Percentiles rank a stretch among this genome's conserved stretches.
Conservation (phyloP, 1,140 invertebrate species). For the Pectinophora gossypiella region DNA sequence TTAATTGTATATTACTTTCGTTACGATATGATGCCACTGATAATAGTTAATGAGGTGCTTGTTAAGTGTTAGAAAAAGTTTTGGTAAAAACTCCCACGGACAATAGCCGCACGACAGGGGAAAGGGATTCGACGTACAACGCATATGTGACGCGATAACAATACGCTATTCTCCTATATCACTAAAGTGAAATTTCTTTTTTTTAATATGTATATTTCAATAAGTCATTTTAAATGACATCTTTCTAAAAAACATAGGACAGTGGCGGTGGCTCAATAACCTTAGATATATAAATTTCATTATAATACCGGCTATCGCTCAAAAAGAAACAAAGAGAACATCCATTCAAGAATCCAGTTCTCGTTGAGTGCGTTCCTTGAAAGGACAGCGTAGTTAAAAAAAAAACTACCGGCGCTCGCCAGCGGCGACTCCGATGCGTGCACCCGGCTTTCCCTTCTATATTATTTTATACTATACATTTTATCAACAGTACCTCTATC, state of each 20-base stretch:
- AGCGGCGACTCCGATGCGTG: background rate
- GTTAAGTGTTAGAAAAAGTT: constrained; percentile 8
- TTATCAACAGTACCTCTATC: no score
- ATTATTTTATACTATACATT: no score
- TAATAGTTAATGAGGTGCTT: constrained; percentile 20
- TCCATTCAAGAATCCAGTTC: constrained; percentile 16
- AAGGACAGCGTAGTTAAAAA: constrained; percentile 7
- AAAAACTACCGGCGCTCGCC: background rate
- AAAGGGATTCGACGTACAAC: background rate
- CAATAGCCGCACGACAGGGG: background rate
- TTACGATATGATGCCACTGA: constrained; percentile 14
- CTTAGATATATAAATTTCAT: background rate
- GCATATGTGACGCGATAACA: no score
- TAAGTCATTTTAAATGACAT: no score
- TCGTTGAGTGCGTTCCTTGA: constrained; percentile 18
- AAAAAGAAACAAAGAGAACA: background rate
- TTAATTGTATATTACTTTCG: constrained; percentile 21
- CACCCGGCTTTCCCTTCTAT: no score
- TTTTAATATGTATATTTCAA: no score
- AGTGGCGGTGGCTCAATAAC: no score
- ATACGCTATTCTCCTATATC: no score
- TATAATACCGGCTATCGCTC: background rate
- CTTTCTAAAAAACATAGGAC: no score
- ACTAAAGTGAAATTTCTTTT: no score
- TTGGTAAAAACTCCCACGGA: constrained; percentile 10